phyloP scores from a whole-genome alignment of 1,140 invertebrate species.

The Anastatus disparis region DNA sequence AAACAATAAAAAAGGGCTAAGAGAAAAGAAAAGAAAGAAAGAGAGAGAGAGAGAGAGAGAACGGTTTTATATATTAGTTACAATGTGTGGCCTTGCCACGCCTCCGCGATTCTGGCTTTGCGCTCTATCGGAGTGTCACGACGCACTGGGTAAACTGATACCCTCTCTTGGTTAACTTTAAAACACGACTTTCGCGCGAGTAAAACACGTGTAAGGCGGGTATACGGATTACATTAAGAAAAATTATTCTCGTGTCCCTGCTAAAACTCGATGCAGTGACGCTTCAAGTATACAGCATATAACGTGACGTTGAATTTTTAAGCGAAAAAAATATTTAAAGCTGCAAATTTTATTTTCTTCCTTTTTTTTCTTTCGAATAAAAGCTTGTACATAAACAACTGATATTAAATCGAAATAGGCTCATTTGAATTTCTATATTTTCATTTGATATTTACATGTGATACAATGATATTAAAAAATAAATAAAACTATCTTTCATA shows the following conservation, averaged over 20 bases:
- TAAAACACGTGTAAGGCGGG: conserved; percentile 2
- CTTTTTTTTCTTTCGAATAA: neutral
- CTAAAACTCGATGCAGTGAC: too few species aligned
- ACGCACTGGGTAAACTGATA: conserved; percentile 11
- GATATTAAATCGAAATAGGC: too few species aligned
- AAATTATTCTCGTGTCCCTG: neutral
- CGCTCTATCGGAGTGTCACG: neutral
- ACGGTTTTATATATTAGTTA: too few species aligned
- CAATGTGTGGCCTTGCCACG: conserved; percentile 18
- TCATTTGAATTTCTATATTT: too few species aligned
- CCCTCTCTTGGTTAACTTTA: neutral
- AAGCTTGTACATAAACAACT: too few species aligned
- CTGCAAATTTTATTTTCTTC: neutral
- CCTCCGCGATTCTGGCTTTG: neutral
- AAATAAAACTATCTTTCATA: too few species aligned
- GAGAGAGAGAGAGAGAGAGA: too few species aligned
- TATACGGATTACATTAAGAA: neutral
- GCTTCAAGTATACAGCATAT: too few species aligned
- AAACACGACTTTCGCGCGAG: neutral
- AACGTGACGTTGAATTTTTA: too few species aligned
- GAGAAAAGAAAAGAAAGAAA: neutral
- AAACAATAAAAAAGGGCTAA: neutral
- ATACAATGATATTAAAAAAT: too few species aligned
- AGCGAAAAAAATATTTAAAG: too few species aligned
- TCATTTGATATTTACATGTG: too few species aligned